A percentile compares a stretch with the other conserved stretches of the same genome.
Evolutionary conservation across 1,140 invertebrate genomes (phyloP).

Genomic region (Gryllus bimaculatus): DNA sequence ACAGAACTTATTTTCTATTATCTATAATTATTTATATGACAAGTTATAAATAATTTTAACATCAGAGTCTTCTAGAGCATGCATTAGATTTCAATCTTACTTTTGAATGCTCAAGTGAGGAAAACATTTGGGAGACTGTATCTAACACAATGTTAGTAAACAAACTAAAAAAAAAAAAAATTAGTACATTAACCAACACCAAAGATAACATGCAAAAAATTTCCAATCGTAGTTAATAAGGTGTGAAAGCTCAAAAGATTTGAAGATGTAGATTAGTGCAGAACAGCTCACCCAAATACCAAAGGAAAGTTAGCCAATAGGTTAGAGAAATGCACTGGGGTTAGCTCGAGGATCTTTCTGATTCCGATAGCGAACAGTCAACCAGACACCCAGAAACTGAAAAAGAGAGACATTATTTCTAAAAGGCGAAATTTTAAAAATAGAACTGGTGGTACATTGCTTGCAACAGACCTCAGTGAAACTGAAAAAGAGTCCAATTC

Average conservation of each 20-base stretch:
- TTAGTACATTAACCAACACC: background rate
- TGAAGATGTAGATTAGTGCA: background rate
- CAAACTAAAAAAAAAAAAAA: background rate
- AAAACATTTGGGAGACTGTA: too few species aligned
- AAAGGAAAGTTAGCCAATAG: background rate
- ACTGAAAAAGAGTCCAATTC: constrained; percentile 91
- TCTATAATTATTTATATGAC: too few species aligned
- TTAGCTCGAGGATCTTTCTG: constrained; percentile 94
- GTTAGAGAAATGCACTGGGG: constrained; percentile 90
- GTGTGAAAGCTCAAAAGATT: constrained; percentile 2
- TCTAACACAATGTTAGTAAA: too few species aligned
- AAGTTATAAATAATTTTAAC: too few species aligned
- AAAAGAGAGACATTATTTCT: constrained; percentile 38
- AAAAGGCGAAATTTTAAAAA: constrained; percentile 98
- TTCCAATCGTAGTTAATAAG: background rate
- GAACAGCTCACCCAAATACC: background rate
- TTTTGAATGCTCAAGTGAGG: too few species aligned
- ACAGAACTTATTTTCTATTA: too few species aligned
- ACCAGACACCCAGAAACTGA: constrained; percentile 94
- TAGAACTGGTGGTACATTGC: constrained; percentile 75
- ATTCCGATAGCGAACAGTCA: constrained; percentile 92
- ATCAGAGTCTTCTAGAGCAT: too few species aligned
- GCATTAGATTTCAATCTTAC: too few species aligned
- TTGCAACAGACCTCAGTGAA: constrained; percentile 78
- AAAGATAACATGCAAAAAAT: background rate